These are phyloP conservation scores for Scomber scombrus DNA, from an alignment of 2,113 vertebrate species.

Conservation along the genomic window DNA sequence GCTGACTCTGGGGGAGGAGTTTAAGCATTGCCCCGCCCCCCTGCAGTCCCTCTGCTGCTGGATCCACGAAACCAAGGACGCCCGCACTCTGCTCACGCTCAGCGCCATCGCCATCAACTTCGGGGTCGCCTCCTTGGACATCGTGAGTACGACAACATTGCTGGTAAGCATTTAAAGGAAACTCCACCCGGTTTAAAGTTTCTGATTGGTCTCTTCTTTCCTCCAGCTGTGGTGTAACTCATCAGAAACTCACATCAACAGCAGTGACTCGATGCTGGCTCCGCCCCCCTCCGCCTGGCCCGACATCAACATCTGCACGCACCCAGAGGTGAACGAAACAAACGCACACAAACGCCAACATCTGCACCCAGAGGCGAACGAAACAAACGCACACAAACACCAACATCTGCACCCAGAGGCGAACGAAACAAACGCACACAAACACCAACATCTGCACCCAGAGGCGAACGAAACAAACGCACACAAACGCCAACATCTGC, in stretches of 20 bases:
- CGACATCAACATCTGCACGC: slow-evolving; percentile 53
- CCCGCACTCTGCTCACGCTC: slow-evolving; percentile 91
- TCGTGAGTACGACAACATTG: slow-evolving; percentile 30
- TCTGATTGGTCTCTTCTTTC: too few relatives aligned
- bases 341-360: too few relatives aligned
- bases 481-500: too few relatives aligned
- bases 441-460: too few relatives aligned
- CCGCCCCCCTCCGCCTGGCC: slow-evolving; percentile 40
- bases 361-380: too few relatives aligned
- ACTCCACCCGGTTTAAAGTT: too few relatives aligned
- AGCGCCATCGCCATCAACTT: slow-evolving; percentile 92
- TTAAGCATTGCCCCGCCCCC: slow-evolving; percentile 89
- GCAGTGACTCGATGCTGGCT: not conserved
- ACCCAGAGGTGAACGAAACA: slow-evolving; percentile 47
- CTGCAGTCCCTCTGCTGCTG: slow-evolving; percentile 93
- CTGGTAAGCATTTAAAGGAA: too few relatives aligned
- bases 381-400: not conserved
- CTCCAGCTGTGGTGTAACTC: slow-evolving; percentile 62
- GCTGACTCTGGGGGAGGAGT: slow-evolving; percentile 92
- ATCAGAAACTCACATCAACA: not conserved
- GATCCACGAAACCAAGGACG: slow-evolving; percentile 92
- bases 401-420: slow-evolving; percentile 65
- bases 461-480: too few relatives aligned
- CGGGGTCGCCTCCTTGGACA: slow-evolving; percentile 82
- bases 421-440: not conserved